A percentile compares a stretch with the other conserved stretches of the same genome.
Conservation (phyloP, 2,113 vertebrate genomes). For the Ivindomyrus marchei region DNA sequence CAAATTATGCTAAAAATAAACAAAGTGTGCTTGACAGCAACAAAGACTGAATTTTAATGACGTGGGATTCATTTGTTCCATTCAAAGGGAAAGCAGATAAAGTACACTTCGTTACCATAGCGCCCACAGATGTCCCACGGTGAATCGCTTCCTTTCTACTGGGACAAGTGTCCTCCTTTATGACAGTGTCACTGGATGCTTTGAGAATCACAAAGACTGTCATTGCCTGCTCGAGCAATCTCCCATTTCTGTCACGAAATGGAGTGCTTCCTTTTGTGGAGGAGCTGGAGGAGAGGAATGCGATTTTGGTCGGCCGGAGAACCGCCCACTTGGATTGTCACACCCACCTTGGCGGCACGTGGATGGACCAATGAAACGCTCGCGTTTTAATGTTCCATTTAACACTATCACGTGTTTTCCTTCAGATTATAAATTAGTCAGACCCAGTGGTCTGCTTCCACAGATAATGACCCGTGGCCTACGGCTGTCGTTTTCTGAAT, state of each 20-base stretch:
- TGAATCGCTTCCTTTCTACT: neutral
- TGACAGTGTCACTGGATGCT: neutral
- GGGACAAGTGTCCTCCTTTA: neutral
- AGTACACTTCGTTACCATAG: neutral
- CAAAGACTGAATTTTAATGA: neutral
- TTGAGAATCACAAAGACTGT: neutral
- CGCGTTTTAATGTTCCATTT: neutral
- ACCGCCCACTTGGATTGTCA: neutral
- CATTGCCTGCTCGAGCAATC: neutral
- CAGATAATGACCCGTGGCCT: neutral
- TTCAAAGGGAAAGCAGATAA: neutral
- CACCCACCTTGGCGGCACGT: neutral
- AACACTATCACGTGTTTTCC: neutral
- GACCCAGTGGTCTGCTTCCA: neutral
- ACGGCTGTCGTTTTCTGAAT: slow-evolving; percentile 12
- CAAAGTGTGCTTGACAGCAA: neutral
- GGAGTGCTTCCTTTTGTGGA: neutral
- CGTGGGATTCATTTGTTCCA: neutral
- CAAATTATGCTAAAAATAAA: neutral
- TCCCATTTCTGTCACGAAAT: neutral
- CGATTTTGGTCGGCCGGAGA: neutral
- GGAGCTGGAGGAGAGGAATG: neutral
- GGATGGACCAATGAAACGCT: neutral
- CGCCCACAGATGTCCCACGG: neutral
- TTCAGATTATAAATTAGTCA: neutral